A percentile compares a stretch with the other conserved stretches of the same genome.
These are phyloP conservation scores for Cnemophilus loriae DNA, from an alignment of 2,113 vertebrate species.

Conservation along the genomic window DNA sequence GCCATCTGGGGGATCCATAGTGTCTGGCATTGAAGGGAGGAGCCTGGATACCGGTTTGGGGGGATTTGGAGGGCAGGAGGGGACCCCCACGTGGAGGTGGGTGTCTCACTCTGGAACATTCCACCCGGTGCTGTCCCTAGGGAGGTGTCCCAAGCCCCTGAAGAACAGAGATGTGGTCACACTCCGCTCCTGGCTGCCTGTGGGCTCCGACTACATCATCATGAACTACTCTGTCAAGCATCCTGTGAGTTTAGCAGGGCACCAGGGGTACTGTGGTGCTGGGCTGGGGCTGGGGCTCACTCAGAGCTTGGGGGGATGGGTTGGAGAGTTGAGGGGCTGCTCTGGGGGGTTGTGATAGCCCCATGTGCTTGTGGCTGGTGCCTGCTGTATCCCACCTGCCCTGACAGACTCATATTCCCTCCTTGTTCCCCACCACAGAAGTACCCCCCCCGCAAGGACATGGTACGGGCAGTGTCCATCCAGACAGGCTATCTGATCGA, in stretches of 20 bases:
- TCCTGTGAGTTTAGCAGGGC: constrained; percentile 69
- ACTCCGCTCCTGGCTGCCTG: constrained; percentile 92
- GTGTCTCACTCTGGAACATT: neutral
- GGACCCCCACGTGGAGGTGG: neutral
- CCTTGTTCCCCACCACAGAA: neutral
- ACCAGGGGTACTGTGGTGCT: neutral
- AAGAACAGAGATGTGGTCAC: constrained; percentile 94
- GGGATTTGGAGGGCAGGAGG: neutral
- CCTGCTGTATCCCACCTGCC: neutral
- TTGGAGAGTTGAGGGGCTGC: neutral
- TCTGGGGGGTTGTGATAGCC: neutral
- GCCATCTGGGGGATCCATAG: fast-evolving
- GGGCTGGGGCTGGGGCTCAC: neutral
- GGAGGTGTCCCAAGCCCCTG: constrained; percentile 91
- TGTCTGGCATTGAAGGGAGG: neutral
- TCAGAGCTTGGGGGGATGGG: neutral
- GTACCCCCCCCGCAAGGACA: constrained; percentile 89
- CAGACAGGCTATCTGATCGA: constrained; percentile 94
- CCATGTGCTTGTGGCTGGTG: neutral
- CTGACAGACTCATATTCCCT: neutral
- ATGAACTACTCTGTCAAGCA: constrained; percentile 98
- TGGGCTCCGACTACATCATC: constrained; percentile 94
- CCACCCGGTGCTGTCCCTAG: constrained; percentile 45
- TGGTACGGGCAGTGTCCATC: constrained; percentile 91
- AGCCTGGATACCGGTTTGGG: neutral